phyloP scores from a whole-genome alignment of 2,888 invertebrate species.

The Corbicula japonica region DNA sequence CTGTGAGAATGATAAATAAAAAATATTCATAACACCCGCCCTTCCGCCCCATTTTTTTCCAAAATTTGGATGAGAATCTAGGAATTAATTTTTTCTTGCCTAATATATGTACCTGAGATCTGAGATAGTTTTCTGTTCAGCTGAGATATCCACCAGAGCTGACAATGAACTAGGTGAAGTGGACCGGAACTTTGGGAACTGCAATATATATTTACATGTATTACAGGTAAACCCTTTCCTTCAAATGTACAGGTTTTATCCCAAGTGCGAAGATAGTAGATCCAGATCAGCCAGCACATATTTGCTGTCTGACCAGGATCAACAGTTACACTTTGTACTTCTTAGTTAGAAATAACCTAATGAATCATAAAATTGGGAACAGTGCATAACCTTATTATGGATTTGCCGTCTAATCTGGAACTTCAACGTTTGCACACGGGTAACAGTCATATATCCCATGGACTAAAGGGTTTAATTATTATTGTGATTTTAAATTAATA shows the following conservation, averaged over 20 bases:
- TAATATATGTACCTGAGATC: constrained; percentile 77
- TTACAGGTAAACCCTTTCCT: neutral
- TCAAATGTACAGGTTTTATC: neutral
- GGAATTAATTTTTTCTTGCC: neutral
- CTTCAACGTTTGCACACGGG: too few species aligned
- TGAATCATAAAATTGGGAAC: neutral
- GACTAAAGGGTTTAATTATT: too few species aligned
- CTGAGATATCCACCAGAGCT: constrained; percentile 79
- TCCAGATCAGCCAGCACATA: neutral
- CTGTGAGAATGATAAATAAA: neutral
- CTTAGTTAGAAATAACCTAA: neutral
- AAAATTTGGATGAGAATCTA: neutral
- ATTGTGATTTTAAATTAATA: too few species aligned
- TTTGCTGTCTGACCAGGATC: neutral
- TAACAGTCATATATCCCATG: too few species aligned
- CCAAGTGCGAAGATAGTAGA: neutral
- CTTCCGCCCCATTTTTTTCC: neutral
- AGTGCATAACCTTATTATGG: too few species aligned
- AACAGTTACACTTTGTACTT: neutral
- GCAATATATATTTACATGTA: constrained; percentile 34
- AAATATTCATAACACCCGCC: too few species aligned
- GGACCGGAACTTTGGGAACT: constrained; percentile 67
- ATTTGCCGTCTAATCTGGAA: too few species aligned
- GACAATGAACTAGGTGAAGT: constrained; percentile 72
- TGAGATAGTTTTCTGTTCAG: constrained; percentile 83